Base-by-base conservation (phyloP, 92 coral and sea anemone genomes). In the Phenganax marumi region DNA sequence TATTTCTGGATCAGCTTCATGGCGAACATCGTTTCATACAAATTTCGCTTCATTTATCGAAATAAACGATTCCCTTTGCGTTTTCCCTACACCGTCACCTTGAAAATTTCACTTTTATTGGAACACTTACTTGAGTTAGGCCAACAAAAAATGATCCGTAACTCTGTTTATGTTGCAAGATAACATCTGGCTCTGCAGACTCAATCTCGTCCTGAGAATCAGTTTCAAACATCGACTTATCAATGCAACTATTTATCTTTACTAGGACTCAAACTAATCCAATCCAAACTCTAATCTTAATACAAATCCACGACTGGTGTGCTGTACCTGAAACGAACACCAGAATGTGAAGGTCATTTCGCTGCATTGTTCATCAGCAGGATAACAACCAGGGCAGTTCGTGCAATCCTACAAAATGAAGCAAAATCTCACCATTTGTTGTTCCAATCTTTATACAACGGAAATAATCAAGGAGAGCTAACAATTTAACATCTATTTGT, bases 291-390 rank as follows among this genome's bases (percentile, higher is more conserved):
- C 43, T 19, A 55, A 55, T 58, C 49, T 46, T 54, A 18, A 33
- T 58, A 55, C 65, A 58, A 58, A 16, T 58, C n/a, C n/a, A 58
- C 23, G 65, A 10, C 18, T 16, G 5, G 43, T 55, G 51, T 46
- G 46, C 10, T 73, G 0, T 66, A 91, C 98, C 96, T 95, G 98
- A 56, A 95, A 57, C 11, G 89, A 91, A 82, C 86, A 95, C 98
- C 98, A 95, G 70, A 95, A 91, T 70, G 90, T 95, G 68, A 95
- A 90, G 0, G 98, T 92, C 91, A 95, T 95, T 83, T 95, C 98
- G 72, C 98, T 95, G 79, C 98, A 95, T 39, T 87, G 93, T 74
- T 95, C 98, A 73, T 95, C 98, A 7, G 88, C 93, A 56, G 98
- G 98, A 63, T 90, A 95, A 91, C 93, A 95, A 19, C 98, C 98